Conservation (phyloP, 2,888 invertebrate genomes). For the Allacma fusca region DNA sequence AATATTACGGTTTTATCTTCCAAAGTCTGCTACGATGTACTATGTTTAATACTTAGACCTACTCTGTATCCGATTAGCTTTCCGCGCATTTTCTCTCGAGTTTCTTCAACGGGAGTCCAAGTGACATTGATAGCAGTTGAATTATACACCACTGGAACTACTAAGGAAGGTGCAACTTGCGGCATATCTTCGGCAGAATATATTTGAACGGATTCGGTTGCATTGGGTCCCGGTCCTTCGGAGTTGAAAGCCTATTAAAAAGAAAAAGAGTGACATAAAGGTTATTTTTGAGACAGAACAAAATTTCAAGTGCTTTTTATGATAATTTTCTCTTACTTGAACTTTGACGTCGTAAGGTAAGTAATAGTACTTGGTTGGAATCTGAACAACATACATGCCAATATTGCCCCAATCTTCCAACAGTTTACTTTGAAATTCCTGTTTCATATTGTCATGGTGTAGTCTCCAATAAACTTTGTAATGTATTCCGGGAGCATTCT, state of each 20-base stretch:
- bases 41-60: conserved; percentile 61
- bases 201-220: conserved; percentile 73
- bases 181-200: conserved; percentile 94
- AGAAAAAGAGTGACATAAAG: background rate
- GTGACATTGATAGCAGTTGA: conserved; percentile 91
- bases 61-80: conserved; percentile 90
- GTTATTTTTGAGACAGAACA: background rate
- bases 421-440: conserved; percentile 77
- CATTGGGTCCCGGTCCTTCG: conserved; percentile 83
- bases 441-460: conserved; percentile 69
- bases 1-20: background rate
- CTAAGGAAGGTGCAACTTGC: conserved; percentile 84
- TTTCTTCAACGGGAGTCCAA: conserved; percentile 87
- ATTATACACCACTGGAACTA: conserved; percentile 81
- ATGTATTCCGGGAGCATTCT: conserved; percentile 87
- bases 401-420: conserved; percentile 78
- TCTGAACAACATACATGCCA: conserved; percentile 80
- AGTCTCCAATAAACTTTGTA: conserved; percentile 91
- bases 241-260: conserved; percentile 73
- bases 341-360: conserved; percentile 86
- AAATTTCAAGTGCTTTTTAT: background rate
- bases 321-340: conserved; percentile 68
- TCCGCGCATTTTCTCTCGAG: conserved; percentile 83
- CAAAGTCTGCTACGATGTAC: background rate
- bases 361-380: conserved; percentile 78